Conservation (phyloP, 2,888 invertebrate species). For the Anticlea derivata region DNA sequence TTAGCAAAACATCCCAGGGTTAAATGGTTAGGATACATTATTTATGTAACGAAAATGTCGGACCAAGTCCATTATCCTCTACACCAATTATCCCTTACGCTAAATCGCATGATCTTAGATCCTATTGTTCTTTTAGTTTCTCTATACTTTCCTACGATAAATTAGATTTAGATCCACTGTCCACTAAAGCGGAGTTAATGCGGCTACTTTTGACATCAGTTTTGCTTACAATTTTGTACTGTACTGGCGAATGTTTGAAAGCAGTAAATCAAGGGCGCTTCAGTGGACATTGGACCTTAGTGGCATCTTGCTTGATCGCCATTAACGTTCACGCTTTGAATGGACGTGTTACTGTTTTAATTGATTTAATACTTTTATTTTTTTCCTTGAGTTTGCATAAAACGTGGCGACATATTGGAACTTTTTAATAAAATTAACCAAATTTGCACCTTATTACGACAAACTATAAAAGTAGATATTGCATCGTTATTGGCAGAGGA, state of each 20-base stretch:
- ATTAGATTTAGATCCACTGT: slow-evolving; percentile 26
- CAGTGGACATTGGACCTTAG: slow-evolving; percentile 14
- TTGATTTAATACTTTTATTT: slow-evolving; percentile 55
- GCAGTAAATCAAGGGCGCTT: too few relatives aligned
- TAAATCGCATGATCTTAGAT: slow-evolving; percentile 52
- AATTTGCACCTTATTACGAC: too few relatives aligned
- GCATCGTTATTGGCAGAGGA: not conserved
- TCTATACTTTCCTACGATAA: slow-evolving; percentile 34
- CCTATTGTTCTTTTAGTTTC: slow-evolving; percentile 32
- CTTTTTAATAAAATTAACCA: slow-evolving; percentile 14
- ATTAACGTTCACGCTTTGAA: slow-evolving; percentile 71
- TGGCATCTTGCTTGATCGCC: slow-evolving; percentile 46
- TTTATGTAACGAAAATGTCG: slow-evolving; percentile 10
- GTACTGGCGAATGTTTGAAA: too few relatives aligned
- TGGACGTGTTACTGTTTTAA: slow-evolving; percentile 62
- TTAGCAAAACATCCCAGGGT: not conserved
- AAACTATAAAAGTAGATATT: not conserved
- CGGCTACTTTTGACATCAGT: too few relatives aligned
- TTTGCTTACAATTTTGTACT: too few relatives aligned
- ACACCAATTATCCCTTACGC: slow-evolving; percentile 29
- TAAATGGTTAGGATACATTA: not conserved
- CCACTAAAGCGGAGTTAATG: slow-evolving; percentile 31
- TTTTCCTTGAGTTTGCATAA: slow-evolving; percentile 69
- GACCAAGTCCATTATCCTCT: slow-evolving; percentile 30
- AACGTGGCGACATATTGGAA: slow-evolving; percentile 74